Evolutionary conservation across 37 sponge, comb jelly and placozoan genomes (phyloP).

Genomic region (Crambe crambe): DNA sequence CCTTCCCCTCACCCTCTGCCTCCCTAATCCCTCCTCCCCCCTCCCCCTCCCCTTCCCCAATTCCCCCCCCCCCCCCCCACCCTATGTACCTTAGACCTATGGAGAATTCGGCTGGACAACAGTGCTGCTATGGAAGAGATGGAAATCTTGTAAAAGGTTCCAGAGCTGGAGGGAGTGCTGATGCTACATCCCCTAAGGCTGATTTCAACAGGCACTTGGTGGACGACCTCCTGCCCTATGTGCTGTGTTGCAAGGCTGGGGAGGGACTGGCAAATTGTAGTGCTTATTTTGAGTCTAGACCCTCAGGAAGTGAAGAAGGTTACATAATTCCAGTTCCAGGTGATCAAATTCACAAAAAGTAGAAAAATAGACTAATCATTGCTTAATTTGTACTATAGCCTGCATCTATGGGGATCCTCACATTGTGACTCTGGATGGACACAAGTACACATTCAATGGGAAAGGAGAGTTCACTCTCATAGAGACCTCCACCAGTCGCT

Average conservation of each 20-base stretch:
- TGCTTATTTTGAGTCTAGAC: background rate
- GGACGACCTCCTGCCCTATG: conserved; percentile 6
- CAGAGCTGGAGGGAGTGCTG: conserved; percentile 4
- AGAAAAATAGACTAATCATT: background rate
- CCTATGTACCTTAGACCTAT: too few species aligned
- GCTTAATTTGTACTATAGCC: conserved; percentile 19
- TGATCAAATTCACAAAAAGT: too few species aligned
- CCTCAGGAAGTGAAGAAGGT: background rate
- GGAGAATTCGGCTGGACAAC: too few species aligned
- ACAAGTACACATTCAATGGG: conserved; percentile 76
- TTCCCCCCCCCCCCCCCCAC: too few species aligned
- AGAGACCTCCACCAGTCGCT: conserved; percentile 41
- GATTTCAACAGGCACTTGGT: background rate
- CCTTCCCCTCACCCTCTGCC: too few species aligned
- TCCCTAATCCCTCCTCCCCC: too few species aligned
- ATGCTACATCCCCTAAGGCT: background rate
- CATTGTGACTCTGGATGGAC: conserved; percentile 68
- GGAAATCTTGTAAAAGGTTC: conserved; percentile 2
- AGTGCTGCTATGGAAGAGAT: conserved; percentile 13
- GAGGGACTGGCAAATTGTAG: too few species aligned
- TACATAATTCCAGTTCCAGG: conserved; percentile 8
- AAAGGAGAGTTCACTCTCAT: conserved; percentile 74
- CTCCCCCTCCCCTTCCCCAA: too few species aligned
- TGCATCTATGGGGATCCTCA: conserved; percentile 77
- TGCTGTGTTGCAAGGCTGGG: background rate